Base-by-base conservation (phyloP, 2,797 vertebrate species). In the Hipposideros larvatus region DNA sequence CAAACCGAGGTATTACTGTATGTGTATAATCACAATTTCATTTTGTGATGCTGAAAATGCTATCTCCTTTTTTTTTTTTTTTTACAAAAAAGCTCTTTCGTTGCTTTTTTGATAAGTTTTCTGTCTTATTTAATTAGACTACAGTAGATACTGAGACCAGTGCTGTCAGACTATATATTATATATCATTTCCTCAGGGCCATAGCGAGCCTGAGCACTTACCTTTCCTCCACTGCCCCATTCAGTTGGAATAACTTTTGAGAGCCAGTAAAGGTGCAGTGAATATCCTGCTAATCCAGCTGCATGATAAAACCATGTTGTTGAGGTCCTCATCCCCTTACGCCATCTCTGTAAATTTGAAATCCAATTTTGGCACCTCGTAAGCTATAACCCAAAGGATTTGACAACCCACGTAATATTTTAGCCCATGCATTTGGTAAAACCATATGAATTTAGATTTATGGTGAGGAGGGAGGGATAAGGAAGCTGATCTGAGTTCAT, bases 391-490 rank as follows among this genome's bases (percentile, higher is more conserved):
- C 53, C 53, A 84, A 77, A 80, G 22, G 77, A 87, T 48, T 51
- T 51, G 83, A 94, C 41, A 90, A 51, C 53, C 37, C 75, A 86
- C 55, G 53, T 82, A 66, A 26, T 88, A 83, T 43, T 94, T 95
- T 89, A 90, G 28, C 34, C 59, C 53, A 65, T 11, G 34, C 26
- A 55, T 87, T 93, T 34, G 31, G 63, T 46, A 88, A 83, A 91
- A 74, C 57, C 43, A 1, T 78, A 83, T 57, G 53, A 87, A 93
- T 94, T 96, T 93, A 96, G 74, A 89, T 71, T 87, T 82, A 82
- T 59, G 21, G 37, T 51, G 31, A 84, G 66, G 43, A 91, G 46
- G 16, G 34, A 92, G 14, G 68, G 26, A 83, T 59, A 89, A 94
- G 74, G 41, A 93, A 77, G 59, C 55, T 88, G 86, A 92, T 28